Evolutionary conservation across 2,888 invertebrate species (phyloP).

Genomic region (Octonoba sinensis): DNA sequence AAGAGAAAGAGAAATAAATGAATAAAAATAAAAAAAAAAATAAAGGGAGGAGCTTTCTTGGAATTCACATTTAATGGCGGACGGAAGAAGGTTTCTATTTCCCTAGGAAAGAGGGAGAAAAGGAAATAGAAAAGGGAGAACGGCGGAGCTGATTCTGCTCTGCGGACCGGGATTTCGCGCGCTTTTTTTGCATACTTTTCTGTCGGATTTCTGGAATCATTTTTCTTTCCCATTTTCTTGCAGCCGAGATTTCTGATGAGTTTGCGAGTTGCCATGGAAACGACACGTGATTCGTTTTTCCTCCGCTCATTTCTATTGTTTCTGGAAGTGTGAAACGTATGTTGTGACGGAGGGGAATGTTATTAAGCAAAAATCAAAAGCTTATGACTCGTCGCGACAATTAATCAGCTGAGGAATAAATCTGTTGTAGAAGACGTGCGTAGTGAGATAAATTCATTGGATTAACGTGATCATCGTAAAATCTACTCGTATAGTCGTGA

Average conservation of each 20-base stretch:
- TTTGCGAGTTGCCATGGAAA: constrained; percentile 33
- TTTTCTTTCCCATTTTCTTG: constrained; percentile 30
- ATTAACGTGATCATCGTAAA: too few relatives aligned
- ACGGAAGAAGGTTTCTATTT: constrained; percentile 63
- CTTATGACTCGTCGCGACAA: too few relatives aligned
- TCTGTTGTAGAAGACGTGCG: too few relatives aligned
- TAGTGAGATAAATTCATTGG: too few relatives aligned
- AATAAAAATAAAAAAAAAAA: constrained; percentile 61
- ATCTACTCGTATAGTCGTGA: too few relatives aligned
- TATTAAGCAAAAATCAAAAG: too few relatives aligned
- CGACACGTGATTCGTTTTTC: constrained; percentile 30
- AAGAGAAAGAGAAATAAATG: constrained; percentile 49
- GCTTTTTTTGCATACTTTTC: constrained; percentile 26
- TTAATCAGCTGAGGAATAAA: too few relatives aligned
- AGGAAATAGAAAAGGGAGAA: constrained; percentile 33
- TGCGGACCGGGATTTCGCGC: constrained; percentile 39
- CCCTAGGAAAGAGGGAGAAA: constrained; percentile 25
- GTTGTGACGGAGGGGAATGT: neutral
- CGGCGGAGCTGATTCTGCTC: constrained; percentile 24
- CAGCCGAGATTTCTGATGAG: constrained; percentile 42
- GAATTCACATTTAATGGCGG: constrained; percentile 63
- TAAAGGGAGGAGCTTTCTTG: constrained; percentile 62
- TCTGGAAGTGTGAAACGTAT: constrained; percentile 16
- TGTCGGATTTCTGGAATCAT: constrained; percentile 52
- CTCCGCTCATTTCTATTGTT: constrained; percentile 16